Percentiles rank a stretch among this genome's conserved stretches.
Conservation (phyloP, 2,113 vertebrate species). For the Jaculus jaculus region DNA sequence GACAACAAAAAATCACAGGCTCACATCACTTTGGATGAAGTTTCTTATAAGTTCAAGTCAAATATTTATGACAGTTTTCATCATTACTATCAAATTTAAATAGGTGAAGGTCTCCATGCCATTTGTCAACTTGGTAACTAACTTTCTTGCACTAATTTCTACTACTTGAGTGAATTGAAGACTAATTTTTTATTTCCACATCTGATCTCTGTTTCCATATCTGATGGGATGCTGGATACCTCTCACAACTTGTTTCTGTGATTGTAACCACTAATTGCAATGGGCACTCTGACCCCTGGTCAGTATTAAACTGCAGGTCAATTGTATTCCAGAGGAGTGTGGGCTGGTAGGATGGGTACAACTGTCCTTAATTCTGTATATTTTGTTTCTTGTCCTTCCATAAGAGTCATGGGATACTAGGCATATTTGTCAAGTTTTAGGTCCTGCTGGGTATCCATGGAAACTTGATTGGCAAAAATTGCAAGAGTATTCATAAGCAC, state of each 20-base stretch:
- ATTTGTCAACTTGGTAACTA: neutral
- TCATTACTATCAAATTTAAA: conserved; percentile 9
- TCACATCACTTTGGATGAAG: neutral
- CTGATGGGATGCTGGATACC: neutral
- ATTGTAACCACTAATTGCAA: neutral
- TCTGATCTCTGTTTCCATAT: neutral
- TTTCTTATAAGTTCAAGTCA: conserved; percentile 14
- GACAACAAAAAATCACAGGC: neutral
- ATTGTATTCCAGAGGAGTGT: conserved; percentile 2
- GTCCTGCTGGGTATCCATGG: neutral
- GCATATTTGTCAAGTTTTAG: neutral
- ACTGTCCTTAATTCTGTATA: neutral
- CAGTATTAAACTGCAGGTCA: neutral
- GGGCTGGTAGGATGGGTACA: neutral
- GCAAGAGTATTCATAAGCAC: neutral
- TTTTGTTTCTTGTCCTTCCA: conserved; percentile 14
- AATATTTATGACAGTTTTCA: neutral
- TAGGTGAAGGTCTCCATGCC: conserved; percentile 2
- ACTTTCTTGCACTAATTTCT: conserved; percentile 35
- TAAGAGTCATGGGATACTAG: neutral
- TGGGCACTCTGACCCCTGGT: neutral
- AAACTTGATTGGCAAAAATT: neutral
- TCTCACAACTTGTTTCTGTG: neutral
- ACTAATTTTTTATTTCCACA: neutral
- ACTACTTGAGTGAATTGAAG: neutral